phyloP scores from a whole-genome alignment of 37 sponge, comb jelly and placozoan genomes.

The Spongilla lacustris region DNA sequence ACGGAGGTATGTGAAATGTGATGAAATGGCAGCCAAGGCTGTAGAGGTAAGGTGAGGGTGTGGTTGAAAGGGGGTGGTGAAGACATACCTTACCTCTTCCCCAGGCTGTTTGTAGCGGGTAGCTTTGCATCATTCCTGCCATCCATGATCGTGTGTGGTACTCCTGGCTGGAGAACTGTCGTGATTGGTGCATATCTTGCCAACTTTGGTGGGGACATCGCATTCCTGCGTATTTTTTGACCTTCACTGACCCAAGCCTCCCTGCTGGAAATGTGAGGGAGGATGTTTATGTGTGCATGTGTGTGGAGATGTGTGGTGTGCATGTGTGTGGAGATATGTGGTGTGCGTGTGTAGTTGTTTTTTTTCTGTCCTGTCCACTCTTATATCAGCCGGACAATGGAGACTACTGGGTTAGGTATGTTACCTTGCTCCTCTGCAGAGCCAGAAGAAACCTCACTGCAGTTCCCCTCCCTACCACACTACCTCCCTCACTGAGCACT shows the following conservation, averaged over 20 bases:
- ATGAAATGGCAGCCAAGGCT: slow-evolving; percentile 86
- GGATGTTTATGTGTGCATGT: not conserved
- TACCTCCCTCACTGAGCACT: not conserved
- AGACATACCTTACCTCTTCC: not conserved
- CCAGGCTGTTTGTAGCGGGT: slow-evolving; percentile 86
- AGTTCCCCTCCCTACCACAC: no score
- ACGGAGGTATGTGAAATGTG: slow-evolving; percentile 92
- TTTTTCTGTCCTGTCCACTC: slow-evolving; percentile 3
- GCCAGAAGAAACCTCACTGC: no score
- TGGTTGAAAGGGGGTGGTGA: not conserved
- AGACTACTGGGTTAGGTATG: slow-evolving; percentile 69
- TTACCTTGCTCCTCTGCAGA: not conserved
- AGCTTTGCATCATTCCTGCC: slow-evolving; percentile 83
- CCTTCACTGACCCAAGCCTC: slow-evolving; percentile 56
- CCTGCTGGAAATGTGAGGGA: slow-evolving; percentile 71
- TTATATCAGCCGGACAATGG: slow-evolving; percentile 54
- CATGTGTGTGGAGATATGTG: no score
- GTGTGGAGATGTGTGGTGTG: not conserved
- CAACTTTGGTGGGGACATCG: slow-evolving; percentile 99
- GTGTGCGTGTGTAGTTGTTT: no score
- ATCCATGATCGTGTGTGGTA: slow-evolving; percentile 93
- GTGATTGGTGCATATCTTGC: slow-evolving; percentile 97
- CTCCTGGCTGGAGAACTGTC: slow-evolving; percentile 83
- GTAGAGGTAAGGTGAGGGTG: slow-evolving; percentile 53
- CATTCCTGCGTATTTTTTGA: slow-evolving; percentile 93